A percentile compares a stretch with the other conserved stretches of the same genome.
phyloP scores from a whole-genome alignment of 2,113 vertebrate species.

The Globicephala melas region DNA sequence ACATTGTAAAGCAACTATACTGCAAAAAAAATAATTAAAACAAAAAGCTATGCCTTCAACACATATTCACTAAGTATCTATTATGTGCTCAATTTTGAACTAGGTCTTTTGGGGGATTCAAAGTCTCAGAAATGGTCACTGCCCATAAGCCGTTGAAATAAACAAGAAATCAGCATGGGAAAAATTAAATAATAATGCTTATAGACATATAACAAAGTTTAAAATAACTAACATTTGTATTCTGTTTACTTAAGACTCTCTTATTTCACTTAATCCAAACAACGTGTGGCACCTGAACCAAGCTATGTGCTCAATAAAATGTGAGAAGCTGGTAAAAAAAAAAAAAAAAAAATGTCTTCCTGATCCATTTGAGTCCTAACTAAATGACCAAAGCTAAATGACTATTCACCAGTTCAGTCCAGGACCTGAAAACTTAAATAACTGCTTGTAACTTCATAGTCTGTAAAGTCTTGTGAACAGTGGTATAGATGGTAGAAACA shows the following conservation, averaged over 20 bases:
- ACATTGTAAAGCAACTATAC: too few relatives aligned
- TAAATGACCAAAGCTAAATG: background rate
- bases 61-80: background rate
- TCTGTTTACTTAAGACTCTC: background rate
- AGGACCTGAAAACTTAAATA: background rate
- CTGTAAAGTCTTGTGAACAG: background rate
- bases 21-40: background rate
- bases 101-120: background rate
- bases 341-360: background rate
- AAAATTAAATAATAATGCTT: background rate
- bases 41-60: background rate
- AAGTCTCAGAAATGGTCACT: background rate
- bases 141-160: background rate
- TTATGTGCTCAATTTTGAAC: background rate
- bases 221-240: background rate
- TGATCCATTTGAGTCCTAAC: background rate
- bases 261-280: background rate
- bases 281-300: background rate
- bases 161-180: background rate
- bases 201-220: background rate
- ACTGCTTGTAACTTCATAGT: background rate
- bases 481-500: background rate
- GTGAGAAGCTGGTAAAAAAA: background rate
- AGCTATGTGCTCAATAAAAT: background rate
- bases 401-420: background rate